Base-by-base conservation (phyloP, 2,113 vertebrate genomes). In the Peromyscus californicus region DNA sequence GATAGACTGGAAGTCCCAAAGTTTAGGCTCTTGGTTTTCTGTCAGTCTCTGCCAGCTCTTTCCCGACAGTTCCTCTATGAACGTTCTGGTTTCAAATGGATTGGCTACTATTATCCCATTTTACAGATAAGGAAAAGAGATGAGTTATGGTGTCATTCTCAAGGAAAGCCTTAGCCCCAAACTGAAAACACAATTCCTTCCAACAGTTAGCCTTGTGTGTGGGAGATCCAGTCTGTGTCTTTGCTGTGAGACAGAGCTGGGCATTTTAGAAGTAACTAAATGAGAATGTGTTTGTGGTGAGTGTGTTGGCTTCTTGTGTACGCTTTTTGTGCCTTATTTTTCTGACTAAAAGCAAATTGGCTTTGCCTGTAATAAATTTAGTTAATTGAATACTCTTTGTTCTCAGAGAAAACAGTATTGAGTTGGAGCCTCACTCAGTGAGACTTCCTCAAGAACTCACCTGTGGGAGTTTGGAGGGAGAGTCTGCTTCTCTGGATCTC, bases 121-220 rank as follows among this genome's bases (percentile, higher is more conserved):
- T 87, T 67, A 72, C 33, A 97, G 79, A 94, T 76, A 26, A 80
- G 57, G n/a, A 86, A 94, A 63, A 69, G 45, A 19, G n/a, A 54
- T 94, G 86, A 92, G 76, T 24, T 86, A 90, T 7, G 36, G 0
- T 69, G 63, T 42, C 31, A 9, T 42, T 95, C n/a, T 45, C 13
- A 89, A 92, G 94, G 51, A 65, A 83, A 96, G 39, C 19, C 22
- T 94, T 83, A 70, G 48, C 69, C 31, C 24, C 10, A 84, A 21
- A 76, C 15, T 48, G 54, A 80, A 84, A 63, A 39, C 59, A 15
- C 36, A 70, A 80, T 93, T 92, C 24, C 94, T 87, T 91, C 78
- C 10, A 70, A 67, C 2, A 89, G 39, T 29, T 31, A 80, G 42
- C 13, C 12, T 6, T 48, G 16, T 80, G 1, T 65, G 80, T 22